Evolutionary conservation across 2,113 vertebrate genomes (phyloP), one percentile per base, ranked within the genome.

Genomic region (Entelurus aequoreus): DNA sequence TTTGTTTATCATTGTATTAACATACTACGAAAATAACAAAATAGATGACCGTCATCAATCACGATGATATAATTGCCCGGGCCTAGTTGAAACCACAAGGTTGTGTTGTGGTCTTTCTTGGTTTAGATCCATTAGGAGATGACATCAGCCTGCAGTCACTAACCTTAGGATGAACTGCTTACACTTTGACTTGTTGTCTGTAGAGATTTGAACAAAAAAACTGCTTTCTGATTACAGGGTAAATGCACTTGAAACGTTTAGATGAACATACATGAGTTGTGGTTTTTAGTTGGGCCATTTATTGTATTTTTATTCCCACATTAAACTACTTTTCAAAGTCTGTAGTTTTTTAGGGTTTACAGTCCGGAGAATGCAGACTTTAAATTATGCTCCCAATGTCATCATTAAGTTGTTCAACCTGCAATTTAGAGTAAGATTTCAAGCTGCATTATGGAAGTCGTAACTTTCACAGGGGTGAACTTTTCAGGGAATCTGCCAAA

Each of bases 381-480:
- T 65, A 75, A 82, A 72, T 78, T 79, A 79, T 71, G 64, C 60
- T 63, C 57, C 69, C 60, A 63, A 68, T 54, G 19, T 72, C 80
- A 50, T 83, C 63, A 82, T 84, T 84, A 80, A 66, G 70, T 51
- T 53, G 62, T 56, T 65, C 69, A 83, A 75, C 80, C 82, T 79
- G 75, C 80, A 74, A 83, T 84, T 86, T 83, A 61, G 71, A 65
- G 56, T 40, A 72, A 48, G 69, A 66, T 79, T 68, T 78, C 75
- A 75, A 69, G 48, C 65, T 49, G 75, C 72, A 48, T 77, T 63
- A 12, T 40, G 58, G 54, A 74, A 84, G 69, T 83, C 81, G 5
- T 79, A 84, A 73, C 72, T 12, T 80, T 73, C 74, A 64, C 9
- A 65, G 73, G 71, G 81, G 79, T 84, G 74, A 83, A 68, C 63